Evolutionary conservation across 2,797 vertebrate species (phyloP).

Genomic region (Liasis olivaceus): DNA sequence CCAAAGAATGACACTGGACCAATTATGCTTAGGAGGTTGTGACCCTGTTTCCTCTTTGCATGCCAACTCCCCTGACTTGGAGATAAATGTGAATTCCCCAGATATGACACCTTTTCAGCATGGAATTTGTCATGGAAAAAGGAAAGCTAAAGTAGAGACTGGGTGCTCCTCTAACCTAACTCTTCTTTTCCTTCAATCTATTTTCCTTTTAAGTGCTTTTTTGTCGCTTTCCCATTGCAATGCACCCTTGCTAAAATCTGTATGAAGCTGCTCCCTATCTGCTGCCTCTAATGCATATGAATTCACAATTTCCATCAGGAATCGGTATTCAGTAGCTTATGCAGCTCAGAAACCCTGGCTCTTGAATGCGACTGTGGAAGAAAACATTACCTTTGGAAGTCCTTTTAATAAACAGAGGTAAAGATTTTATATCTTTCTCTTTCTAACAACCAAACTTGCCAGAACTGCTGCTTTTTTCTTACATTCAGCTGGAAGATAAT

Average conservation of each 20-base stretch:
- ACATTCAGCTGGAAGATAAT: not conserved
- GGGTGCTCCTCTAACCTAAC: conserved; percentile 57
- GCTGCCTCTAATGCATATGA: not conserved
- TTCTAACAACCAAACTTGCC: not conserved
- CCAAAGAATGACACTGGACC: no score
- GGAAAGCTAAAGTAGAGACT: conserved; percentile 37
- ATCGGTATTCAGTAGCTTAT: conserved; percentile 93
- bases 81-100: not conserved
- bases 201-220: conserved; percentile 4
- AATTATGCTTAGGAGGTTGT: not conserved
- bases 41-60: not conserved
- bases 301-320: conserved; percentile 78
- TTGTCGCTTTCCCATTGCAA: not conserved
- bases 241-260: not conserved
- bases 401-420: conserved; percentile 95
- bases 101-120: not conserved
- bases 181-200: conserved; percentile 16
- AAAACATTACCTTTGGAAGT: conserved; percentile 97
- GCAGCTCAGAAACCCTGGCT: conserved; percentile 98
- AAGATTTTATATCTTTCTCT: not conserved
- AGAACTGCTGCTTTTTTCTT: not conserved
- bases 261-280: not conserved
- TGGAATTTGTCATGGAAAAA: not conserved
- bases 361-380: conserved; percentile 95
- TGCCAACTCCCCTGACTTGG: not conserved